phyloP scores from a whole-genome alignment of 2,113 vertebrate genomes.

The Hemicordylus capensis region DNA sequence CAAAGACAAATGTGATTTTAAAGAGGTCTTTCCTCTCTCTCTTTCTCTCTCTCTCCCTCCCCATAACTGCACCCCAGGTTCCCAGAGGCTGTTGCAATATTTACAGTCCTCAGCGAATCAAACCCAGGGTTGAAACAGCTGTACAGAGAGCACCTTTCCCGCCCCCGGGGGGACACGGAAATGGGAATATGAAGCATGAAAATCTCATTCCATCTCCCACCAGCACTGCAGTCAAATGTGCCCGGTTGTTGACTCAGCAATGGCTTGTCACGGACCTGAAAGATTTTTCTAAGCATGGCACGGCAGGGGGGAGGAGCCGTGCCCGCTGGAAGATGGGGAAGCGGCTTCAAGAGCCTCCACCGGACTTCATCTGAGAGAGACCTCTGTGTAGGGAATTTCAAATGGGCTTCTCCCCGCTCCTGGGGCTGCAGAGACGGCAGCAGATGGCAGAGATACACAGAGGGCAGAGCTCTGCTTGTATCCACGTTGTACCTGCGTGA shows the following conservation, averaged over 20 bases:
- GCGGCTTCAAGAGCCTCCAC: background rate
- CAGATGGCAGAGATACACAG: background rate
- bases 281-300: constrained; percentile 7
- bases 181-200: constrained; percentile 32
- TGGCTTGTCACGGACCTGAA: constrained; percentile 21
- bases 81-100: constrained; percentile 48
- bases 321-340: background rate
- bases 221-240: background rate
- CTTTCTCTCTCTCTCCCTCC: background rate
- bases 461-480: background rate
- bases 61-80: constrained; percentile 23
- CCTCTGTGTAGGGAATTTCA: background rate
- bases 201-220: constrained; percentile 44
- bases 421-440: background rate
- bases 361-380: background rate
- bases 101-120: constrained; percentile 36
- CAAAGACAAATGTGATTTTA: constrained; percentile 49
- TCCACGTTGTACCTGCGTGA: background rate
- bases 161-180: constrained; percentile 33
- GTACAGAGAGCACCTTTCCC: background rate
- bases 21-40: constrained; percentile 31
- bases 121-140: constrained; percentile 27
- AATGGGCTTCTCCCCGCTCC: background rate
- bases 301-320: background rate
- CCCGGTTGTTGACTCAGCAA: constrained; percentile 34